phyloP scores from a whole-genome alignment of 1,140 invertebrate species.

The Eufriesea mexicana region DNA sequence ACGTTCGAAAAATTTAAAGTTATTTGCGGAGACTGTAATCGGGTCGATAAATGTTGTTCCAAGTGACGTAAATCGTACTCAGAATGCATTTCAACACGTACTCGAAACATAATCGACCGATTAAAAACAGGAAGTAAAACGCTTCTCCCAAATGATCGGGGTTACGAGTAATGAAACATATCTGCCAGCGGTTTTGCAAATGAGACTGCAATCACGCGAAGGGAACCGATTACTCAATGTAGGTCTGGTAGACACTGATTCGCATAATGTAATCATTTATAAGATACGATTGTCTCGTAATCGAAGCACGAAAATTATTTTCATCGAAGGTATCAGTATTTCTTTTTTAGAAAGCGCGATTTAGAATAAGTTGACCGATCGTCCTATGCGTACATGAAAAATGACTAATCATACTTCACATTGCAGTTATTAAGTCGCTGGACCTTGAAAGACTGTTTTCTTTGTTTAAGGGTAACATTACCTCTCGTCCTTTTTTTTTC shows the following conservation, averaged over 20 bases:
- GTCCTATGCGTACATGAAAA: conserved; percentile 2
- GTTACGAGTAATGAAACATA: conserved; percentile 17
- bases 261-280: conserved; percentile 21
- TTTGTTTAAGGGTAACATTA: conserved; percentile 49
- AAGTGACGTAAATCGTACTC: conserved; percentile 15
- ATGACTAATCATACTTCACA: conserved; percentile 6
- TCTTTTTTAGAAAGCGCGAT: conserved; percentile 39
- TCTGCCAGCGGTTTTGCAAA: conserved; percentile 37
- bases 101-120: neutral
- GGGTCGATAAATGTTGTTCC: neutral
- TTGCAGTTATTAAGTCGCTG: conserved; percentile 44
- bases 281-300: conserved; percentile 1
- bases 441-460: conserved; percentile 65
- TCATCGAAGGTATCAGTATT: conserved; percentile 56
- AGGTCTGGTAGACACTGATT: conserved; percentile 41
- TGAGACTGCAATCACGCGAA: conserved; percentile 2
- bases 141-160: conserved; percentile 6
- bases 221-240: neutral
- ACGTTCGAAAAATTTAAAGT: neutral
- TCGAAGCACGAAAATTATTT: neutral
- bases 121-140: neutral
- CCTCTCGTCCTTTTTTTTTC: neutral
- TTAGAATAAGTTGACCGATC: conserved; percentile 48
- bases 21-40: neutral
- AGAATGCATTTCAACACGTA: conserved; percentile 24